A percentile compares a stretch with the other conserved stretches of the same genome.
These are phyloP conservation scores for Tapirus terrestris DNA, from an alignment of 2,113 vertebrate species.

Conservation along the genomic window DNA sequence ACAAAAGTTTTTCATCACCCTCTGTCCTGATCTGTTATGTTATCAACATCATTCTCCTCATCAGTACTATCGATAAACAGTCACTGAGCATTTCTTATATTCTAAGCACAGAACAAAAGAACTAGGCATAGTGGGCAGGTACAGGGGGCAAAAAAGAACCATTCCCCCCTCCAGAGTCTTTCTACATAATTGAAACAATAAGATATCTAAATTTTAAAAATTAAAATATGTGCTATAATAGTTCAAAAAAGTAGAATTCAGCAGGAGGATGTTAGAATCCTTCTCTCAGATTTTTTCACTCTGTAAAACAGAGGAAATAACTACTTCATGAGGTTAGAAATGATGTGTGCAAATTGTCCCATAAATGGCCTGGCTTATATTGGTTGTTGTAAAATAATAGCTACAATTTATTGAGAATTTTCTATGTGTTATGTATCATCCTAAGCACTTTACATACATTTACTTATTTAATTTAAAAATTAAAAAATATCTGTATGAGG, in stretches of 20 bases:
- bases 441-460: not conserved
- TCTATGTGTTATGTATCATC: not conserved
- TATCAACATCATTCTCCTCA: not conserved
- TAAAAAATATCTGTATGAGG: not conserved
- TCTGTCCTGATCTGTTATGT: not conserved
- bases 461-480: not conserved
- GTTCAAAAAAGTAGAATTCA: not conserved
- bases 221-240: not conserved
- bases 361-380: not conserved
- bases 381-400: not conserved
- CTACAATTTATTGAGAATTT: not conserved
- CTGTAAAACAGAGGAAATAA: not conserved
- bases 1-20: not conserved
- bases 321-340: not conserved
- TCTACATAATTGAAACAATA: not conserved
- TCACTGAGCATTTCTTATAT: not conserved
- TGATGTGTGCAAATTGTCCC: not conserved
- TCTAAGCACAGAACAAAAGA: not conserved
- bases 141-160: not conserved
- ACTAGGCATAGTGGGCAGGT: not conserved
- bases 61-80: not conserved
- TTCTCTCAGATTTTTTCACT: not conserved
- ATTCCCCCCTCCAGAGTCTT: not conserved
- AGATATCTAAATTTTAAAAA: not conserved
- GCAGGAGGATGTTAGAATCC: not conserved